A percentile compares a stretch with the other conserved stretches of the same genome.
Conservation (phyloP, 1,140 invertebrate genomes). For the Trypoxylus dichotomus region DNA sequence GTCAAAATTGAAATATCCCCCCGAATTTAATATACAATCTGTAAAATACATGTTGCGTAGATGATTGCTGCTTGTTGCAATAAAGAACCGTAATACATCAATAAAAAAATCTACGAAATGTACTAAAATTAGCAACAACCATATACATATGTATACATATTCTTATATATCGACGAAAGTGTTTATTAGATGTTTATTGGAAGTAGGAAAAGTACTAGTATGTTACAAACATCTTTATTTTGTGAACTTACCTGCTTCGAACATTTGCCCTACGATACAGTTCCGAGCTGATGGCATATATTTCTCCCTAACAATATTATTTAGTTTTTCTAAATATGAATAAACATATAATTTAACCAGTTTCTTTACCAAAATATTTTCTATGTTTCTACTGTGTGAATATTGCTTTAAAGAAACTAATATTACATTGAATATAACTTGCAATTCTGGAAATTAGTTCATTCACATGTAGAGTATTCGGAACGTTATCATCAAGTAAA, state of each 20-base stretch:
- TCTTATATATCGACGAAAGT: no score
- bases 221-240: neutral
- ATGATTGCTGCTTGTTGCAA: no score
- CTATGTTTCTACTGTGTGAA: neutral
- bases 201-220: neutral
- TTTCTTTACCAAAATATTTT: neutral
- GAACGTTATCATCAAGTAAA: neutral
- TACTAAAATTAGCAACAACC: no score
- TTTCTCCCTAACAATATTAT: neutral
- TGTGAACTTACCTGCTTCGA: neutral
- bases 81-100: no score
- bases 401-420: neutral
- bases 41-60: no score
- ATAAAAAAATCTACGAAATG: no score
- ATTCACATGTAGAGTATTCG: neutral
- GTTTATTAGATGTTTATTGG: no score
- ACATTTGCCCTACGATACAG: neutral
- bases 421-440: neutral
- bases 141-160: no score
- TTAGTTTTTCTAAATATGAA: neutral
- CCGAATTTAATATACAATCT: no score
- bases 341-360: neutral
- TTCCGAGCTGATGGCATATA: neutral
- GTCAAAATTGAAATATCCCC: no score
- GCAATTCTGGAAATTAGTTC: neutral